A percentile compares a stretch with the other conserved stretches of the same genome.
Evolutionary conservation across 2,888 invertebrate species (phyloP).

Genomic region (Trachelus iudaicus): DNA sequence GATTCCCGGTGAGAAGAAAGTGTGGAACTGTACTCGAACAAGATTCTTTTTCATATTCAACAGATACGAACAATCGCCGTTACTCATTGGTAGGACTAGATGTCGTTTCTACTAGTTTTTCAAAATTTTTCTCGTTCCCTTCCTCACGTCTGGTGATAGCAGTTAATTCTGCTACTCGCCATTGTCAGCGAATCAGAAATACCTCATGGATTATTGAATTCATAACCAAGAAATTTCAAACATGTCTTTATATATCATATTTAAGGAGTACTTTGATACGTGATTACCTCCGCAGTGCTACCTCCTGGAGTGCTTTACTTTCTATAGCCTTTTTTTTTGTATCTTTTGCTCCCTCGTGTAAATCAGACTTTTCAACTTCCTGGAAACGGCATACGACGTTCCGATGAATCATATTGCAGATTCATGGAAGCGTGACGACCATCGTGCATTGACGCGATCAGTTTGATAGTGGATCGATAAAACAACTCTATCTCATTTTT

Average conservation of each 20-base stretch:
- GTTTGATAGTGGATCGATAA: not conserved
- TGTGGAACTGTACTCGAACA: conserved; percentile 28
- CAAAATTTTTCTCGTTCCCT: not conserved
- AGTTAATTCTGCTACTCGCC: not conserved
- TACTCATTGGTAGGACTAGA: not conserved
- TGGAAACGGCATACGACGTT: not conserved
- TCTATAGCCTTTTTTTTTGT: not conserved
- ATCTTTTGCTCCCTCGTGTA: not conserved
- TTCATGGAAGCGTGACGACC: conserved; percentile 1
- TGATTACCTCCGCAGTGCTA: not conserved
- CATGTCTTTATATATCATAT: not conserved
- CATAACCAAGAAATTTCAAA: not conserved
- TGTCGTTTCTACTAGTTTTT: not conserved
- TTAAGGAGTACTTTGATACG: not conserved
- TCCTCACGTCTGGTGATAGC: not conserved
- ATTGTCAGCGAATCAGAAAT: not conserved
- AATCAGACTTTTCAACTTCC: not conserved
- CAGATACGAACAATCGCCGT: conserved; percentile 10
- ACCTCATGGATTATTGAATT: not conserved
- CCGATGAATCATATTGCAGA: not conserved
- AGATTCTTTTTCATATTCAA: conserved; percentile 33
- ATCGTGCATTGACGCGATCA: not conserved
- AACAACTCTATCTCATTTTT: not conserved
- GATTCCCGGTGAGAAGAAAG: conserved; percentile 36
- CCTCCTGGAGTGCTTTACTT: not conserved